Evolutionary conservation across 2,888 invertebrate genomes (phyloP).

Genomic region (Conomelus anceps): DNA sequence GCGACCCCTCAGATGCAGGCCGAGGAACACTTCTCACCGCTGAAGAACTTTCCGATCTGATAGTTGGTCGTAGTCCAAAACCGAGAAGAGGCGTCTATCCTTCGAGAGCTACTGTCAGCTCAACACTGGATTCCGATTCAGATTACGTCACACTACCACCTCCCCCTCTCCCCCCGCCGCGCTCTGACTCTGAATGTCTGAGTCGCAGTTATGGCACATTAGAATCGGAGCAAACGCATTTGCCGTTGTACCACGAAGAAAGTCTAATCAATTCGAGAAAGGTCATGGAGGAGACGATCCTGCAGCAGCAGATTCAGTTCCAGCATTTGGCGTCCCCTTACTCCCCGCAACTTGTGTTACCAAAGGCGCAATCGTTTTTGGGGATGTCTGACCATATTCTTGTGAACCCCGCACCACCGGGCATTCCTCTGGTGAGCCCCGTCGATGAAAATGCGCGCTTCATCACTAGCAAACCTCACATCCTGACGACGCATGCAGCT

Average conservation of each 20-base stretch:
- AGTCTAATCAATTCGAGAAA: conserved; percentile 12
- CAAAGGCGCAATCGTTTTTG: background rate
- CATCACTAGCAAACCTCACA: conserved; percentile 68
- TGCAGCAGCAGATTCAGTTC: conserved; percentile 31
- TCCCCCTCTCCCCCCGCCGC: conserved; percentile 33
- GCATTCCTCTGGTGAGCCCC: conserved; percentile 31
- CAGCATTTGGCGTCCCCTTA: conserved; percentile 28
- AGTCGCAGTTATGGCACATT: conserved; percentile 14
- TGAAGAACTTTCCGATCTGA: conserved; percentile 74
- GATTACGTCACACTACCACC: conserved; percentile 72
- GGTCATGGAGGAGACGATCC: conserved; percentile 26
- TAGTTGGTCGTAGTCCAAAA: conserved; percentile 57
- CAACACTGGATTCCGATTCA: conserved; percentile 79
- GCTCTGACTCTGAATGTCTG: conserved; percentile 21
- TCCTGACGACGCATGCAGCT: conserved; percentile 68
- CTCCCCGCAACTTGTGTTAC: conserved; percentile 26
- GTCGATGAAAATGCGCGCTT: conserved; percentile 70
- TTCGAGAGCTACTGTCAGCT: conserved; percentile 69
- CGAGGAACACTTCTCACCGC: conserved; percentile 66
- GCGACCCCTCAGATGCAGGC: conserved; percentile 74
- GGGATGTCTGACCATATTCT: background rate
- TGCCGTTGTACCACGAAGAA: conserved; percentile 18
- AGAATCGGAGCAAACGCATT: conserved; percentile 13
- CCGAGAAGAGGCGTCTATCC: conserved; percentile 57
- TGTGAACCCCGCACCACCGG: background rate